A percentile compares a stretch with the other conserved stretches of the same genome.
These are phyloP conservation scores for Heterodera carotae DNA, from an alignment of 1,140 invertebrate genomes.

Conservation along the genomic window DNA sequence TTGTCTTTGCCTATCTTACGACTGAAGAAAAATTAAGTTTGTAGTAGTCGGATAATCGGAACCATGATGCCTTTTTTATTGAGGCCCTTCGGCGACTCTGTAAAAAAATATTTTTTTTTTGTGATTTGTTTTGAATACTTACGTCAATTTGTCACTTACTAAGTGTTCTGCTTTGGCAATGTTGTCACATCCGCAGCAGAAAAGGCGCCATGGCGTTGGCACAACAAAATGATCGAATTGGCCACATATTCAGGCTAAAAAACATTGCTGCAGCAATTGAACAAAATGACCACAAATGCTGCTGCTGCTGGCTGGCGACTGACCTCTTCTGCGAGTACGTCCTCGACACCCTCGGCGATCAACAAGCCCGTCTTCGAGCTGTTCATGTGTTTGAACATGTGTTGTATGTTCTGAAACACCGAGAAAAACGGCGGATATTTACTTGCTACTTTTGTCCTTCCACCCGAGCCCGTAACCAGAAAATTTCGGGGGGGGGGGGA, in stretches of 20 bases:
- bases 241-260: constrained; percentile 63
- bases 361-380: constrained; percentile 80
- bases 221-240: constrained; percentile 62
- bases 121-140: too few relatives aligned
- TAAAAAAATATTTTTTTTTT: not conserved
- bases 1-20: not conserved
- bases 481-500: too few relatives aligned
- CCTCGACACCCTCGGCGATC: constrained; percentile 75
- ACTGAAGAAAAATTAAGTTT: not conserved
- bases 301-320: constrained; percentile 48
- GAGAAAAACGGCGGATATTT: too few relatives aligned
- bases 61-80: not conserved
- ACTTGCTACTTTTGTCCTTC: not conserved
- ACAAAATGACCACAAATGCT: too few relatives aligned
- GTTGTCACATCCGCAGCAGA: constrained; percentile 59
- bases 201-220: constrained; percentile 65
- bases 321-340: constrained; percentile 76
- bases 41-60: not conserved
- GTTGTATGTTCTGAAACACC: constrained; percentile 56
- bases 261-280: not conserved
- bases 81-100: not conserved
- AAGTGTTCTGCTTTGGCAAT: not conserved
- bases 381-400: constrained; percentile 75
- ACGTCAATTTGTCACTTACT: not conserved
- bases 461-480: too few relatives aligned